phyloP scores from a whole-genome alignment of 2,113 vertebrate genomes.

The Clinocottus analis region DNA sequence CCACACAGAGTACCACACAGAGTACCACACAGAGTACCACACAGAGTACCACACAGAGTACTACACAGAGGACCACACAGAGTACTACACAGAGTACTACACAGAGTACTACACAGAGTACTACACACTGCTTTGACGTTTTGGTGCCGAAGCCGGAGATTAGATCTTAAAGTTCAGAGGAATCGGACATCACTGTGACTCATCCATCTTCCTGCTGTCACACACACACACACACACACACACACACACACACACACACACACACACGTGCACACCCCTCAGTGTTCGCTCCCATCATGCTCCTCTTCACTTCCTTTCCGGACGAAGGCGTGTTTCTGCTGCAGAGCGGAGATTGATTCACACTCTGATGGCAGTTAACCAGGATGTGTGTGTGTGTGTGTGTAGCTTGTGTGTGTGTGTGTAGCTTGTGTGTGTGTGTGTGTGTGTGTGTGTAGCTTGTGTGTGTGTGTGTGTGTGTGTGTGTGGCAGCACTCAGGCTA shows the following conservation, averaged over 20 bases:
- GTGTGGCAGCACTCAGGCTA: conserved; percentile 38
- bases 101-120: background rate
- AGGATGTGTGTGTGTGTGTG: background rate
- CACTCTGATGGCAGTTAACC: conserved; percentile 41
- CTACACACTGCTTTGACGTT: background rate
- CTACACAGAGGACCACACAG: background rate
- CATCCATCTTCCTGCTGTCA: conserved; percentile 24
- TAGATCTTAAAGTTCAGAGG: conserved; percentile 7
- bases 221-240: conserved; percentile 16
- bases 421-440: conserved; percentile 24
- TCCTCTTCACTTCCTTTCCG: conserved; percentile 10
- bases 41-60: background rate
- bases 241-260: conserved; percentile 1
- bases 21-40: background rate
- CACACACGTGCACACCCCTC: conserved; percentile 16
- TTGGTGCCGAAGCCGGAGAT: background rate
- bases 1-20: background rate
- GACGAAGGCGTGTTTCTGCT: conserved; percentile 39
- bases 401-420: conserved; percentile 7
- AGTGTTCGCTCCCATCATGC: conserved; percentile 8
- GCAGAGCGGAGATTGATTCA: conserved; percentile 41
- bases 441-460: conserved; percentile 7
- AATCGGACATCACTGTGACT: conserved; percentile 28
- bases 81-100: background rate
- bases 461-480: conserved; percentile 8